Evolutionary conservation across 92 coral and sea anemone species (phyloP), one percentile per base, ranked within the genome.

Genomic region (Blastomussa wellsi): DNA sequence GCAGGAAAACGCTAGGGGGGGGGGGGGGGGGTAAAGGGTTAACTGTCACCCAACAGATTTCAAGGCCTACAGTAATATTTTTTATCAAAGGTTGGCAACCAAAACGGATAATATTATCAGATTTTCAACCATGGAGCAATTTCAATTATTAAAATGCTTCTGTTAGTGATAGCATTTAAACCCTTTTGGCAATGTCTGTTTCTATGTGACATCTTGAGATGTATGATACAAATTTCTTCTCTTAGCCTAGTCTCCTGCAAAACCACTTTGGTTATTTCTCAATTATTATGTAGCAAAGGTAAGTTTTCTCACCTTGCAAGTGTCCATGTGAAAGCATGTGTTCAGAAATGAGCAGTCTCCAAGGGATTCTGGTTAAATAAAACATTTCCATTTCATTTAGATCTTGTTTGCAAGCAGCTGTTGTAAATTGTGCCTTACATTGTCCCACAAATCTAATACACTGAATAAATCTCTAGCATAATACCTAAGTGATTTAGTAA

Each of bases 321-420:
- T 97, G 49, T 97, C 99, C 99, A 97, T 97, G 80, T 97, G 99
- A 82, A 97, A 97, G 80, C 99, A 97, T 0, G 99, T 97, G 86
- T 97, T 97, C 38, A 97, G 91, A 76, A 97, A 97, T 12, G 99
- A 97, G 39, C 99, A 97, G 80, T 97, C 99, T 48, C 99, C 99
- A 76, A 97, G 95, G n/a, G 98, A 94, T 85, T 97, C 99, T 97
- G 66, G 7, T 72, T 80, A 71, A 60, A 59, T 17, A 90, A 51
- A 47, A 53, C 11, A 55, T 74, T 66, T 35, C 37, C 16, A 31
- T 33, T 36, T 9, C 42, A 77, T 62, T 26, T 3, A 28, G 31
- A 52, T 20, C 69, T 19, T 55, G 31, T 53, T 52, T 13, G 1
- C 38, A 47, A 26, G 31, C 78, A 44, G 33, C 47, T 13, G 5